These are phyloP conservation scores for Portunus trituberculatus DNA, from an alignment of 1,140 invertebrate species.

Conservation along the genomic window DNA sequence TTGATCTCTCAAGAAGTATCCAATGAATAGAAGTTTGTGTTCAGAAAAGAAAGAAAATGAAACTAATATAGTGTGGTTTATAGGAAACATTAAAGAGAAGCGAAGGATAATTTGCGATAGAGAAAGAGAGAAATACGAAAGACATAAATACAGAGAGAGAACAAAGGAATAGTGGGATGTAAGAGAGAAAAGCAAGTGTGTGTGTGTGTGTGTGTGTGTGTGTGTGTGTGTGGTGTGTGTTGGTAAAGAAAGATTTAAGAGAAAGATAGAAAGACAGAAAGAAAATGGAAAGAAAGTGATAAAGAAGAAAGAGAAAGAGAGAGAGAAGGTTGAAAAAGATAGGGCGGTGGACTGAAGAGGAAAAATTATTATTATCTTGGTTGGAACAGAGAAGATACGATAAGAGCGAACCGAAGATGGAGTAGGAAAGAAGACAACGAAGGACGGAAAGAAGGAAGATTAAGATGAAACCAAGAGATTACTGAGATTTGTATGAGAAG, in stretches of 20 bases:
- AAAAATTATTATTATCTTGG: neutral
- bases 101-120: neutral
- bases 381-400: neutral
- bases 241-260: too few relatives aligned
- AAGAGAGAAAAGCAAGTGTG: too few relatives aligned
- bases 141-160: neutral
- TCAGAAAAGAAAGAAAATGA: neutral
- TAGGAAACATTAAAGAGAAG: too few relatives aligned
- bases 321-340: neutral
- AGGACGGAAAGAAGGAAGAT: too few relatives aligned
- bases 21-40: neutral
- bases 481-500: neutral
- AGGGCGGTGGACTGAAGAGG: neutral
- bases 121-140: neutral
- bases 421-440: neutral
- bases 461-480: neutral
- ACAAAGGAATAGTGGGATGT: neutral
- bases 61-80: neutral
- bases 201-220: too few relatives aligned
- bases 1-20: neutral
- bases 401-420: neutral
- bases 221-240: too few relatives aligned
- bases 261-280: too few relatives aligned
- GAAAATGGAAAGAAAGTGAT: too few relatives aligned
- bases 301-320: neutral